Percentiles rank a stretch among this genome's conserved stretches.
Evolutionary conservation across 2,888 invertebrate species (phyloP).

Genomic region (Ypsolopha scabrella): DNA sequence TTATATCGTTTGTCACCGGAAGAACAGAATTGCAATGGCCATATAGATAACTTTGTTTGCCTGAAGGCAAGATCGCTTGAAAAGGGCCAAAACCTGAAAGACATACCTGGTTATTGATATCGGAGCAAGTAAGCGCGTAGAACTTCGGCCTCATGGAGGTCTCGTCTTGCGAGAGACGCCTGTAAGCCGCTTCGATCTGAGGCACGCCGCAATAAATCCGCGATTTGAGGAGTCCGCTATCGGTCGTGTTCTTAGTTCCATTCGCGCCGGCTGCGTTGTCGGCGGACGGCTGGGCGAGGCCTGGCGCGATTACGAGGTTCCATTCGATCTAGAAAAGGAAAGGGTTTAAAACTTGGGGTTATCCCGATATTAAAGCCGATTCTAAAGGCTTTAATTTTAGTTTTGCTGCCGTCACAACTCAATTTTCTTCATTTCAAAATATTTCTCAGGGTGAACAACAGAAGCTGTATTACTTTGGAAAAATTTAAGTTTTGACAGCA

Average conservation of each 20-base stretch:
- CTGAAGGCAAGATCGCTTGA: no score
- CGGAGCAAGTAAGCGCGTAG: slow-evolving; percentile 87
- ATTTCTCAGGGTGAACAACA: no score
- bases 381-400: no score
- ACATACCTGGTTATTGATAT: slow-evolving; percentile 70
- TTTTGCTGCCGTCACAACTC: no score
- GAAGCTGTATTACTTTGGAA: no score
- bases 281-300: slow-evolving; percentile 41
- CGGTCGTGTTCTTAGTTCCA: slow-evolving; percentile 32
- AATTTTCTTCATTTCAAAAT: no score
- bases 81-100: no score
- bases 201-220: slow-evolving; percentile 63
- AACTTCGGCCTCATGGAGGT: slow-evolving; percentile 89
- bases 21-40: no score
- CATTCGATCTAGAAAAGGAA: slow-evolving; percentile 49
- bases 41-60: no score
- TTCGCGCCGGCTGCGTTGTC: slow-evolving; percentile 33
- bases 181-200: slow-evolving; percentile 51
- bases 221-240: slow-evolving; percentile 41
- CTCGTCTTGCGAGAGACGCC: slow-evolving; percentile 62
- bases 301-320: slow-evolving; percentile 61
- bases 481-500: no score
- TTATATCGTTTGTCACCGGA: no score
- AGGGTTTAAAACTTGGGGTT: slow-evolving; percentile 4
- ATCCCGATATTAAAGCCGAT: no score